phyloP scores from a whole-genome alignment of 2,113 vertebrate species.

The Hylia prasina region DNA sequence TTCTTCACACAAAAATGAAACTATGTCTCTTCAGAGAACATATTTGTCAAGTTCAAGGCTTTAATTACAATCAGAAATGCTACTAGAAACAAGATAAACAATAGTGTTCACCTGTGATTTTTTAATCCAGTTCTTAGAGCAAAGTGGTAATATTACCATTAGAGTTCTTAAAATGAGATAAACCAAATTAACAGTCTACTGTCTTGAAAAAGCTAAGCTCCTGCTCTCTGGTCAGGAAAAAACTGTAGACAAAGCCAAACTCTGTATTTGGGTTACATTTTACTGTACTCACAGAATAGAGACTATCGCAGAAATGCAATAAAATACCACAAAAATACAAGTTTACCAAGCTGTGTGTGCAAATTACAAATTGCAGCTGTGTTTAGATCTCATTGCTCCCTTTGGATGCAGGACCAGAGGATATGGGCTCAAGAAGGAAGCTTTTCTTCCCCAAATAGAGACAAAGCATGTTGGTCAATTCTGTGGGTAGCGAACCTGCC shows the following conservation, averaged over 20 bases:
- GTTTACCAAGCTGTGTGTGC: background rate
- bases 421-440: background rate
- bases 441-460: background rate
- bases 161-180: background rate
- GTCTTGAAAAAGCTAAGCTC: fast-evolving
- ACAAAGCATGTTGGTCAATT: background rate
- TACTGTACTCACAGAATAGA: background rate
- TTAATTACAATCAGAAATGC: background rate
- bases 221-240: background rate
- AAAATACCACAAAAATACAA: background rate
- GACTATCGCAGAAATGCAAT: background rate
- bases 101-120: background rate
- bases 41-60: background rate
- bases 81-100: background rate
- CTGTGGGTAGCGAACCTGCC: background rate
- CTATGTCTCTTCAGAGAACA: background rate
- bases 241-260: background rate
- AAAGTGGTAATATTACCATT: background rate
- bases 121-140: background rate
- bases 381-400: background rate
- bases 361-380: background rate
- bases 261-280: background rate
- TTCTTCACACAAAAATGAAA: background rate
- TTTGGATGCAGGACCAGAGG: background rate
- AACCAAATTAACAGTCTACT: background rate